Percentiles rank a stretch among this genome's conserved stretches.
Conservation (phyloP, 2,888 invertebrate species). For the Drosophila maculinotata region DNA sequence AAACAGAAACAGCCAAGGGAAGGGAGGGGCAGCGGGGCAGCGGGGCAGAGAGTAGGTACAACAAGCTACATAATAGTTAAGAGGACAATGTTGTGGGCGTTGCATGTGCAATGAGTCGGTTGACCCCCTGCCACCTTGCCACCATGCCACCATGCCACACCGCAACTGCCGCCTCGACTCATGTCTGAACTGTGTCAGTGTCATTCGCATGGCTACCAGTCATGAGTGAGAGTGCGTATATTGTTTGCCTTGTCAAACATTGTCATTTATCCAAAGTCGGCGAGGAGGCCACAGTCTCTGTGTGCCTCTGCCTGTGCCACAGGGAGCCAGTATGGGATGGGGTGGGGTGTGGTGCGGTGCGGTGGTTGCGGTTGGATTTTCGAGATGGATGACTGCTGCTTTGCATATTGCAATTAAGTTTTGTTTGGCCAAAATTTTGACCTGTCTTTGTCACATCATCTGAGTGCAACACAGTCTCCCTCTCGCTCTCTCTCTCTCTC, state of each 20-base stretch:
- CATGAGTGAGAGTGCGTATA: conserved; percentile 30
- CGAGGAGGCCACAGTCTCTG: conserved; percentile 5
- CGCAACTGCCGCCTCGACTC: background rate
- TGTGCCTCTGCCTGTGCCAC: background rate
- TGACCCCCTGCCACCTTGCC: conserved; percentile 3
- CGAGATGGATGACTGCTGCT: conserved; percentile 29
- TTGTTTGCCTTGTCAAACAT: conserved; percentile 77
- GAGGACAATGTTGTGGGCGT: conserved; percentile 45
- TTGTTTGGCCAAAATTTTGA: conserved; percentile 62
- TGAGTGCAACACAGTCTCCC: background rate
- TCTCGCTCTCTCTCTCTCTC: background rate
- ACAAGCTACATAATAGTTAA: conserved; percentile 5
- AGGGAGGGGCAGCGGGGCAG: too few relatives aligned
- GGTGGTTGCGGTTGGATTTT: background rate
- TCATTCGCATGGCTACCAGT: conserved; percentile 53
- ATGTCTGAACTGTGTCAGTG: conserved; percentile 64
- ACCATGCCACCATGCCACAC: background rate
- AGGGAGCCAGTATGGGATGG: background rate
- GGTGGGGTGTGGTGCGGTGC: background rate
- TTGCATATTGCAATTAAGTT: conserved; percentile 75
- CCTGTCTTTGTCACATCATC: conserved; percentile 56
- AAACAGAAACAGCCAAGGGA: conserved; percentile 17
- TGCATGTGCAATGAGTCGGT: conserved; percentile 56
- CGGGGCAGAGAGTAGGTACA: background rate
- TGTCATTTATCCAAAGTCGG: conserved; percentile 71